Percentiles rank a stretch among this genome's conserved stretches.
Conservation (phyloP, 2,797 vertebrate genomes). For the Kryptopterus vitreolus region DNA sequence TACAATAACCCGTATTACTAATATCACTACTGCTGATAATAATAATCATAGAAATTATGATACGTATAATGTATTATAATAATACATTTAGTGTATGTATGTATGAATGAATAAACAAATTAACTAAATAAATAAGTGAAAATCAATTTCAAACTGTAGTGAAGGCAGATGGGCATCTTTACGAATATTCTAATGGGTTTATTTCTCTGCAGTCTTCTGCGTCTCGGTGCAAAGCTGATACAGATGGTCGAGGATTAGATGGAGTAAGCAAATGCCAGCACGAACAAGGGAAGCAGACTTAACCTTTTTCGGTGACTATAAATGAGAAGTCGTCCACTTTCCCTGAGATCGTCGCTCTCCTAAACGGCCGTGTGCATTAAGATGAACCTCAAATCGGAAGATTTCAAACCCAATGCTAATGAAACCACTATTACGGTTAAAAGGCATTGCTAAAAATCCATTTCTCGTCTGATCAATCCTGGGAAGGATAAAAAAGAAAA, state of each 20-base stretch:
- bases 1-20: background rate
- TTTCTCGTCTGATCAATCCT: background rate
- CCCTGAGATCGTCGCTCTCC: conserved; percentile 8
- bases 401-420: background rate
- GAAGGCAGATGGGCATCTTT: conserved; percentile 34
- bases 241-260: conserved; percentile 34
- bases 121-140: background rate
- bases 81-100: no score
- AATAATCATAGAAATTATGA: background rate
- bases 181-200: conserved; percentile 35
- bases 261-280: conserved; percentile 39
- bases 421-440: background rate
- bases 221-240: conserved; percentile 33
- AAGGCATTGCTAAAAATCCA: background rate
- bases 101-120: background rate
- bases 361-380: background rate
- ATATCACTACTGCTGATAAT: background rate
- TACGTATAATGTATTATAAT: no score
- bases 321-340: conserved; percentile 13
- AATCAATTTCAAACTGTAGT: background rate
- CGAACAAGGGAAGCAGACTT: conserved; percentile 23
- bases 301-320: conserved; percentile 34
- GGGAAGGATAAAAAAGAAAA: no score
- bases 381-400: background rate
- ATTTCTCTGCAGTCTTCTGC: conserved; percentile 37